Conservation (phyloP, 2,888 invertebrate genomes). For the Meteorus cinctellus region DNA sequence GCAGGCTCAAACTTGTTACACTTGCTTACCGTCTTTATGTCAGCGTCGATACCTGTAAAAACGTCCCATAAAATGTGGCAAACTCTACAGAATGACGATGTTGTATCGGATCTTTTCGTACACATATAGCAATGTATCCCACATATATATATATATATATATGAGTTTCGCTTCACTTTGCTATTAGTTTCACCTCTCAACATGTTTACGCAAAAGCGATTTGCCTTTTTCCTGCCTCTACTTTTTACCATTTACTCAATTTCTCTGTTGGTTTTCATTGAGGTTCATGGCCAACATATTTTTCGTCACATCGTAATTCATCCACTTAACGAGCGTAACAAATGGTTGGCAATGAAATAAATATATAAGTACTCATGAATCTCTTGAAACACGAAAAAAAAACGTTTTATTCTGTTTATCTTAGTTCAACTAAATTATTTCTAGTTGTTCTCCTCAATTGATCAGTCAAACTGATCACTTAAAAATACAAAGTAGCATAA, state of each 20-base stretch:
- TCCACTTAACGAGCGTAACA: conserved; percentile 50
- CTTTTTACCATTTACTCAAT: neutral
- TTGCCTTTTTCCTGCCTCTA: neutral
- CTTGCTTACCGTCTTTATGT: neutral
- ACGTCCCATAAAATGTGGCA: conserved; percentile 3
- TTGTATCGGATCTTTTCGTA: neutral
- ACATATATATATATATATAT: neutral
- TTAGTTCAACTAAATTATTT: no score
- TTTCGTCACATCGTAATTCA: conserved; percentile 49
- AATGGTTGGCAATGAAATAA: conserved; percentile 44
- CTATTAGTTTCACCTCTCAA: conserved; percentile 12
- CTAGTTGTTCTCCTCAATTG: no score
- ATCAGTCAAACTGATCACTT: no score
- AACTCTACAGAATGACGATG: conserved; percentile 1
- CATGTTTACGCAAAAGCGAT: conserved; percentile 2
- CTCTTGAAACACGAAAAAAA: conserved; percentile 18
- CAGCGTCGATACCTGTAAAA: neutral
- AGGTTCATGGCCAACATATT: conserved; percentile 28
- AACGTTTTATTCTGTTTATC: no score
- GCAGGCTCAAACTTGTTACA: neutral
- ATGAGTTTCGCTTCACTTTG: conserved; percentile 6
- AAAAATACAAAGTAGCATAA: no score
- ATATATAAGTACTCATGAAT: conserved; percentile 31
- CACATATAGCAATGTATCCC: neutral
- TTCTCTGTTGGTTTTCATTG: neutral